A percentile compares a stretch with the other conserved stretches of the same genome.
These are phyloP conservation scores for Siphamia tubifer DNA, from an alignment of 2,113 vertebrate genomes.

Conservation along the genomic window DNA sequence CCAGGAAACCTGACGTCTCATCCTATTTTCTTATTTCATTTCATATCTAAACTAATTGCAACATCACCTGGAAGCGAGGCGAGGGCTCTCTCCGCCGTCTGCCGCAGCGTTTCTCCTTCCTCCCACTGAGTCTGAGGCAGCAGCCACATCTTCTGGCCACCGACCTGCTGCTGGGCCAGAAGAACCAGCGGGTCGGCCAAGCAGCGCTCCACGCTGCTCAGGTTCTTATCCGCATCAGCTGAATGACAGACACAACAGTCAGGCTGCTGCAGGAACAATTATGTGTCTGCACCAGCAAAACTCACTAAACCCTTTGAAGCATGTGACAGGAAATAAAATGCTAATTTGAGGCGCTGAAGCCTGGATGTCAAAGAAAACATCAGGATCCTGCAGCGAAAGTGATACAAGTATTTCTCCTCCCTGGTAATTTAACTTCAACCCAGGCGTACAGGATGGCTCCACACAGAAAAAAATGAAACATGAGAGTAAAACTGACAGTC, in stretches of 20 bases:
- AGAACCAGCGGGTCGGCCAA: slow-evolving; percentile 86
- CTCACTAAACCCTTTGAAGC: slow-evolving; percentile 15
- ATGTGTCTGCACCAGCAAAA: not conserved
- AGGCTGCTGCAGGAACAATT: not conserved
- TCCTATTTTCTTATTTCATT: too few species aligned
- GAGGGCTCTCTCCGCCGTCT: slow-evolving; percentile 88
- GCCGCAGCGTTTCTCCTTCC: slow-evolving; percentile 87
- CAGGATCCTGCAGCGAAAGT: not conserved
- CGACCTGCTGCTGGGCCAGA: slow-evolving; percentile 86
- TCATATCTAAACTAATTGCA: too few species aligned
- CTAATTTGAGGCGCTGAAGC: not conserved
- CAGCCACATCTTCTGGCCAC: slow-evolving; percentile 85
- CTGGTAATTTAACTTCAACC: slow-evolving; percentile 7
- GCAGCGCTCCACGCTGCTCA: slow-evolving; percentile 81
- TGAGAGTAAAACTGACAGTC: not conserved
- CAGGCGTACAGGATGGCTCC: not conserved
- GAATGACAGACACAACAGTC: not conserved
- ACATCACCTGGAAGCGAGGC: slow-evolving; percentile 82
- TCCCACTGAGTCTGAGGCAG: slow-evolving; percentile 90
- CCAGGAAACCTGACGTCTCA: too few species aligned
- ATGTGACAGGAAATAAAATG: slow-evolving; percentile 31
- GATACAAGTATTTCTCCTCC: not conserved
- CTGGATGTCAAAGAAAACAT: slow-evolving; percentile 29
- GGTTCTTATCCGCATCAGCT: slow-evolving; percentile 82
- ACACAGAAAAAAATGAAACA: not conserved